A percentile compares a stretch with the other conserved stretches of the same genome.
Evolutionary conservation across 2,888 invertebrate genomes (phyloP).

Genomic region (Meteorus colon): DNA sequence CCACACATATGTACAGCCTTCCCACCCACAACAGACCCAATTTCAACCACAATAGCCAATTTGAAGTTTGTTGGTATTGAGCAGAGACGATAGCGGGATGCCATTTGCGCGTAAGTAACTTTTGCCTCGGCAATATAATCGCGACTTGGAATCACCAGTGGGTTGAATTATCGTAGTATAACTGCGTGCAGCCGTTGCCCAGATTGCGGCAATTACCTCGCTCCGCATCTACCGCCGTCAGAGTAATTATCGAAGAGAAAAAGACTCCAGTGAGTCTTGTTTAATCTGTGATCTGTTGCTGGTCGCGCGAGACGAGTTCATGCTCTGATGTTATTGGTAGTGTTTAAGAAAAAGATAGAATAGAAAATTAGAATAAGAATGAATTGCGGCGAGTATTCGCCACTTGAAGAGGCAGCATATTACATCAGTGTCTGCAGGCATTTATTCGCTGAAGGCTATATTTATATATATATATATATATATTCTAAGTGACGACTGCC

Average conservation of each 20-base stretch:
- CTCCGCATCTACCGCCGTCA: conserved; percentile 46
- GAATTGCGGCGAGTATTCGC: conserved; percentile 36
- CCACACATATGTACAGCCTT: background rate
- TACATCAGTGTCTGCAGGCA: conserved; percentile 60
- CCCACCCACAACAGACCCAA: conserved; percentile 17
- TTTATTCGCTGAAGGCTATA: conserved; percentile 44
- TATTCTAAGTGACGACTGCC: conserved; percentile 22
- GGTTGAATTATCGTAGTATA: conserved; percentile 66
- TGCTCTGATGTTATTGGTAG: conserved; percentile 43
- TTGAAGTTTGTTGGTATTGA: conserved; percentile 65
- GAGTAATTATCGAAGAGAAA: conserved; percentile 71
- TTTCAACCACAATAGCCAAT: conserved; percentile 64
- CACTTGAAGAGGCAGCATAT: conserved; percentile 52
- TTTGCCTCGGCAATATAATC: conserved; percentile 66
- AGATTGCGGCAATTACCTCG: conserved; percentile 71
- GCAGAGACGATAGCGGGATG: conserved; percentile 46
- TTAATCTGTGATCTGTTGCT: conserved; percentile 71
- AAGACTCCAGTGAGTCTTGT: conserved; percentile 68
- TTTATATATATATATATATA: conserved; percentile 39
- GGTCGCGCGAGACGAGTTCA: conserved; percentile 48
- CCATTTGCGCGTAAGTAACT: conserved; percentile 62
- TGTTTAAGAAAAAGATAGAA: conserved; percentile 17
- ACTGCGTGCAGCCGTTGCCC: conserved; percentile 64
- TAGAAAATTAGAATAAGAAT: conserved; percentile 40
- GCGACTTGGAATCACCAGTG: conserved; percentile 70